Conservation (phyloP, 2,888 invertebrate species). For the Temnothorax ravouxi region DNA sequence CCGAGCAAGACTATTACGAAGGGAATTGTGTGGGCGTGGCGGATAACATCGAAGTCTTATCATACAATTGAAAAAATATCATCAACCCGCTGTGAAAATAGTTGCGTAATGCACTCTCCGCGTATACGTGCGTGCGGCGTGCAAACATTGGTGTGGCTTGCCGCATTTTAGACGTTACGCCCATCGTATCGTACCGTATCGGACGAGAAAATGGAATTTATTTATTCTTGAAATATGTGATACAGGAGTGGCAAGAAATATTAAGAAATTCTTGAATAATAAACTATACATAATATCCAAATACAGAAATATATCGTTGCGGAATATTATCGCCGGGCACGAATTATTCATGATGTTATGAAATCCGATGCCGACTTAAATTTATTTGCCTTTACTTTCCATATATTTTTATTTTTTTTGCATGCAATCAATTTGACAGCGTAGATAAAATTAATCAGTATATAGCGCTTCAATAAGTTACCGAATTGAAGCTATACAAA, state of each 20-base stretch:
- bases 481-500: not conserved
- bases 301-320: constrained; percentile 26
- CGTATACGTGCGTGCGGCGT: constrained; percentile 54
- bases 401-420: constrained; percentile 37
- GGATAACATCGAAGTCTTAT: constrained; percentile 43
- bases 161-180: constrained; percentile 54
- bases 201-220: constrained; percentile 43
- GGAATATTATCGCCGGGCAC: not conserved
- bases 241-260: constrained; percentile 27
- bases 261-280: constrained; percentile 28
- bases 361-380: not conserved
- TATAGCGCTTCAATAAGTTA: not conserved
- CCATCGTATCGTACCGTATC: constrained; percentile 6
- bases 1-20: not conserved
- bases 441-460: constrained; percentile 30
- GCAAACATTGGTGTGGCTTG: constrained; percentile 69
- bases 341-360: constrained; percentile 25
- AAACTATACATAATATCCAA: not conserved
- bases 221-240: constrained; percentile 42
- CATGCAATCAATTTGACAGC: not conserved
- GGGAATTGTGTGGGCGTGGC: constrained; percentile 35
- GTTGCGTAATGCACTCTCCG: constrained; percentile 59
- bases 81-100: constrained; percentile 66
- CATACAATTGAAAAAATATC: constrained; percentile 51
- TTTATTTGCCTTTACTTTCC: constrained; percentile 21